Percentiles rank a stretch among this genome's conserved stretches.
Evolutionary conservation across 2,888 invertebrate species (phyloP).

Genomic region (Diarsia rubi): DNA sequence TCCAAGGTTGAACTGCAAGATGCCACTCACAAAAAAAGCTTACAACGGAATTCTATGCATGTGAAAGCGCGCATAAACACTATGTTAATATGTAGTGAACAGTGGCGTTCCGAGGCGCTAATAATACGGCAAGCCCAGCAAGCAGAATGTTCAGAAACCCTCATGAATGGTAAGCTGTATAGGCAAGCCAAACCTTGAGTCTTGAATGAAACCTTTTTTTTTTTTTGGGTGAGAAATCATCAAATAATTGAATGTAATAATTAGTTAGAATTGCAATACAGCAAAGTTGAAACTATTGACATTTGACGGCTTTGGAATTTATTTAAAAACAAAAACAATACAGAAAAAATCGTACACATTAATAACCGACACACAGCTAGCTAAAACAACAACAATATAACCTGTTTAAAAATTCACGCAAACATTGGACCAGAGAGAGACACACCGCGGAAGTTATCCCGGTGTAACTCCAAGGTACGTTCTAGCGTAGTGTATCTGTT

Average conservation of each 20-base stretch:
- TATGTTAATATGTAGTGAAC: background rate
- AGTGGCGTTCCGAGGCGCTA: no score
- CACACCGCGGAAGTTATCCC: constrained; percentile 52
- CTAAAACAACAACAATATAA: constrained; percentile 36
- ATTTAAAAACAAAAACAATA: no score
- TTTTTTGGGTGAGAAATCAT: no score
- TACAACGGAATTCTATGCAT: background rate
- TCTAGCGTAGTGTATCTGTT: constrained; percentile 59
- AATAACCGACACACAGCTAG: constrained; percentile 32
- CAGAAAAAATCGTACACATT: constrained; percentile 51
- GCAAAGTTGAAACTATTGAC: constrained; percentile 6
- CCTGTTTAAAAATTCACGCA: constrained; percentile 58
- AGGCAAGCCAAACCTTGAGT: no score
- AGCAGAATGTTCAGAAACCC: no score
- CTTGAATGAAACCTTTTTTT: no score
- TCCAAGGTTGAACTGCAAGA: no score
- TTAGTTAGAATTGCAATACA: constrained; percentile 2
- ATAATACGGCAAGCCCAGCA: no score
- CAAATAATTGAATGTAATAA: no score
- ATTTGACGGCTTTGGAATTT: background rate
- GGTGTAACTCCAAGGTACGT: constrained; percentile 64
- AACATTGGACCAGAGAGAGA: constrained; percentile 64
- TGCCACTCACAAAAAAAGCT: no score
- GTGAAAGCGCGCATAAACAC: background rate
- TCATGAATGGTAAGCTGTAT: no score